phyloP scores from a whole-genome alignment of 2,113 vertebrate genomes.

The Cyphotilapia sp. region DNA sequence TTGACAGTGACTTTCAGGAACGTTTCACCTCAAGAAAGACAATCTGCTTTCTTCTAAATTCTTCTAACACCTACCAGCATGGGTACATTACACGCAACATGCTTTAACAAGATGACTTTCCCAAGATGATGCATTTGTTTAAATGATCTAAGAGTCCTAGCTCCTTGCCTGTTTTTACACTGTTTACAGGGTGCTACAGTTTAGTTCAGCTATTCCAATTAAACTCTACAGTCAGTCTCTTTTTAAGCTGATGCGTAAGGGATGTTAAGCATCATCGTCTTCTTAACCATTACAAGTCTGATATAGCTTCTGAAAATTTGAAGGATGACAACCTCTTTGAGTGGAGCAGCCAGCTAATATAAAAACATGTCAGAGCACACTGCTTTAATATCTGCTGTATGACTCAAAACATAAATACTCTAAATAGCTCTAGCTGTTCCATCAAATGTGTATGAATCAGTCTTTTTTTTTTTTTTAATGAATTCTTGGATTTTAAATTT shows the following conservation, averaged over 20 bases:
- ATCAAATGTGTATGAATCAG: not conserved
- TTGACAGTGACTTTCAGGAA: not conserved
- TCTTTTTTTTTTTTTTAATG: not conserved
- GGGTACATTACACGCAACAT: not conserved
- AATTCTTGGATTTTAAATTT: not conserved
- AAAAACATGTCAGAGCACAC: not conserved
- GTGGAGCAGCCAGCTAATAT: not conserved
- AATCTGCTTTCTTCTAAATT: not conserved
- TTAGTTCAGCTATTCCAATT: not conserved
- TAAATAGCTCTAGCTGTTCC: not conserved
- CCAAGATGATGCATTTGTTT: not conserved
- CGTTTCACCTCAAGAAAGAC: not conserved
- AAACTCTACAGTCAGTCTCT: not conserved
- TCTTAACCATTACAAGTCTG: not conserved
- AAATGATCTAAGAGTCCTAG: not conserved
- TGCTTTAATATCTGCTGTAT: not conserved
- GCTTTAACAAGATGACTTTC: not conserved
- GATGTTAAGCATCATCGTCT: not conserved
- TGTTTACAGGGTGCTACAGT: not conserved
- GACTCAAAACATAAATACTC: conserved; percentile 5
- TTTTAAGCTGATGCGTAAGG: not conserved
- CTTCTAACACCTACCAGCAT: not conserved
- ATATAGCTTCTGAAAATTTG: not conserved
- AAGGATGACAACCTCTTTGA: not conserved
- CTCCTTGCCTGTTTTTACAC: not conserved